Percentiles rank a stretch among this genome's conserved stretches.
phyloP scores from a whole-genome alignment of 2,113 vertebrate genomes.

The Zeus faber region DNA sequence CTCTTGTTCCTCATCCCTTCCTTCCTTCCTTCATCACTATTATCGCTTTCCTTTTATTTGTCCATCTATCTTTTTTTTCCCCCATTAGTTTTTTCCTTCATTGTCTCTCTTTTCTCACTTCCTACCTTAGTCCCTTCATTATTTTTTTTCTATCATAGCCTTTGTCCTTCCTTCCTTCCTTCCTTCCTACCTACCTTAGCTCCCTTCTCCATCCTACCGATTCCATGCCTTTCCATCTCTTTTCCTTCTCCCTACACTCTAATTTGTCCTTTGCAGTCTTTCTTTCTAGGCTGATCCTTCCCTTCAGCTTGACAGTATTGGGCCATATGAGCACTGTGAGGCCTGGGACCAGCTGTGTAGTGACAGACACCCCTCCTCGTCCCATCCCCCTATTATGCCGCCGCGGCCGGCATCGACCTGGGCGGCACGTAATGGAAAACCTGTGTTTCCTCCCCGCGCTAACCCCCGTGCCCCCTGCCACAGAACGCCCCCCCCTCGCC shows the following conservation, averaged over 20 bases:
- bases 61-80: too few species aligned
- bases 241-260: constrained; percentile 23
- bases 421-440: constrained; percentile 47
- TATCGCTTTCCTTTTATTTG: not conserved
- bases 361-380: constrained; percentile 43
- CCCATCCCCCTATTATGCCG: constrained; percentile 37
- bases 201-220: not conserved
- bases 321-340: constrained; percentile 41
- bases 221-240: constrained; percentile 13
- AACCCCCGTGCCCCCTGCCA: constrained; percentile 13
- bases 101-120: not conserved
- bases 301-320: constrained; percentile 48
- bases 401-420: constrained; percentile 27
- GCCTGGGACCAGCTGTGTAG: constrained; percentile 21
- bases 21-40: not conserved
- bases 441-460: constrained; percentile 43
- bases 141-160: not conserved
- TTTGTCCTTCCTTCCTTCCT: constrained; percentile 22
- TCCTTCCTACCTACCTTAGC: constrained; percentile 8
- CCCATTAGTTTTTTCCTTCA: not conserved
- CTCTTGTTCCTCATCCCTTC: too few species aligned
- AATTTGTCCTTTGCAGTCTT: not conserved
- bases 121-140: too few species aligned
- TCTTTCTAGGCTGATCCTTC: constrained; percentile 29
- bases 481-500: constrained; percentile 9